Evolutionary conservation across 2,113 vertebrate species (phyloP).

Genomic region (Fregetta grallaria): DNA sequence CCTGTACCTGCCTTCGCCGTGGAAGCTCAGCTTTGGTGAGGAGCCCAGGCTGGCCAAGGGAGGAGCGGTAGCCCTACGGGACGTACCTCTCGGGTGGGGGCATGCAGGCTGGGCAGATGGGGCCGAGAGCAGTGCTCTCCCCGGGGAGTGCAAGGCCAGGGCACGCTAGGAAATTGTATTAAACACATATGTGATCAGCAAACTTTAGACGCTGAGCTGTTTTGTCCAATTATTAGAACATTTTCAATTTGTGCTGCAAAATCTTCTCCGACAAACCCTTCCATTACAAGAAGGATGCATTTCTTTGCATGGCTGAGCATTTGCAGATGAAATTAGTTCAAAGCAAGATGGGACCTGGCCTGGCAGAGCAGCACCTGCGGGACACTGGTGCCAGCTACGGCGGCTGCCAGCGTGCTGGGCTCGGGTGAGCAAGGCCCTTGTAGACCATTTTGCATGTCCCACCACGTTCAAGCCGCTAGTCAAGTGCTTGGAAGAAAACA

Average conservation of each 20-base stretch:
- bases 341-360: background rate
- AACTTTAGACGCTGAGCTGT: background rate
- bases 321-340: background rate
- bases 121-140: background rate
- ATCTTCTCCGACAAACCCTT: background rate
- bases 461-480: background rate
- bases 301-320: background rate
- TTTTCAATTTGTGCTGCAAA: background rate
- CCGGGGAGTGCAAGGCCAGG: rapidly evolving
- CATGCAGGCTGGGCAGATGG: rapidly evolving
- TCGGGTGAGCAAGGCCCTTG: background rate
- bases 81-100: rapidly evolving
- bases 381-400: background rate
- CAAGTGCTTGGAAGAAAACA: background rate
- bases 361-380: background rate
- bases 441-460: rapidly evolving
- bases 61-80: background rate
- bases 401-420: background rate
- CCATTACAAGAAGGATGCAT: background rate
- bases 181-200: background rate
- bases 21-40: background rate
- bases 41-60: background rate
- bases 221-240: background rate
- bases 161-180: background rate
- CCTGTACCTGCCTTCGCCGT: background rate